These are phyloP conservation scores for Acyrthosiphon pisum DNA, from an alignment of 1,140 invertebrate species.

Conservation along the genomic window DNA sequence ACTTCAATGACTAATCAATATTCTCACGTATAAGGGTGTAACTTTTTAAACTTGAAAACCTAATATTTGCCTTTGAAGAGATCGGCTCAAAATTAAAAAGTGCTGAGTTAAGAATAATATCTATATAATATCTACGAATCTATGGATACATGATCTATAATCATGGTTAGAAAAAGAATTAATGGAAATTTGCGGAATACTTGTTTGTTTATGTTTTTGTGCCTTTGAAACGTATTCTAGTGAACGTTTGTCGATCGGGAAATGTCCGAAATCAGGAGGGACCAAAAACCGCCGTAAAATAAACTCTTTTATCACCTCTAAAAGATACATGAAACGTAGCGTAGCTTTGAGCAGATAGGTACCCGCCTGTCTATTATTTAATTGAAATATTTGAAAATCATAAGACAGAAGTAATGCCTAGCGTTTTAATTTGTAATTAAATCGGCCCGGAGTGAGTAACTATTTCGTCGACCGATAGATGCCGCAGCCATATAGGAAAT, in stretches of 20 bases:
- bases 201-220: not conserved
- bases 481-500: slow-evolving; percentile 16
- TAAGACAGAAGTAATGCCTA: not conserved
- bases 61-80: not conserved
- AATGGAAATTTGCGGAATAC: not conserved
- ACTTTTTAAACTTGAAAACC: not conserved
- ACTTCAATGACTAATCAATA: not conserved
- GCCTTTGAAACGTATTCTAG: not conserved
- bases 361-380: not conserved
- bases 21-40: too few species aligned
- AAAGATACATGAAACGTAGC: not conserved
- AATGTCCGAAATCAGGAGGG: not conserved
- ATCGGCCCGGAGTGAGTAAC: not conserved
- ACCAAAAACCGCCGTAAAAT: not conserved
- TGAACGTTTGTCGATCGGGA: not conserved
- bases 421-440: slow-evolving; percentile 38
- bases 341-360: not conserved
- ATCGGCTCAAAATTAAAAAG: not conserved
- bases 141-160: not conserved
- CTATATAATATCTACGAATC: not conserved
- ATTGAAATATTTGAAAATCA: not conserved
- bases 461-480: slow-evolving; percentile 2
- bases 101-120: not conserved
- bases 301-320: not conserved
- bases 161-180: not conserved